These are phyloP conservation scores for Ophioderma brevispina DNA, from an alignment of 35 echinoderm and acorn worm genomes.

Conservation along the genomic window DNA sequence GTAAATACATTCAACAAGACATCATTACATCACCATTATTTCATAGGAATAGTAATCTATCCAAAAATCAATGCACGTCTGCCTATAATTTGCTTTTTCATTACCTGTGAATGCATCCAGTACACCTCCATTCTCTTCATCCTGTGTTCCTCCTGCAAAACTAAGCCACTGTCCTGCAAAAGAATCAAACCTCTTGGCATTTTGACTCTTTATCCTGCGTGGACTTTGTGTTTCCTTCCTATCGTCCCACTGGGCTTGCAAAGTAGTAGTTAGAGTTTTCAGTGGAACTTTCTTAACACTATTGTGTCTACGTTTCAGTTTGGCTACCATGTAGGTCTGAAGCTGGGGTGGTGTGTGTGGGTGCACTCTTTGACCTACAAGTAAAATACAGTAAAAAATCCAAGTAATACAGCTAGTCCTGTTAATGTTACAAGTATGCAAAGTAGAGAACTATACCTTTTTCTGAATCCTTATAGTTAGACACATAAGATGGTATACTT, in stretches of 20 bases:
- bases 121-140: constrained; percentile 28
- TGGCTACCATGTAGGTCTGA: constrained; percentile 80
- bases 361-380: not conserved
- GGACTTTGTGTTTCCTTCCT: constrained; percentile 63
- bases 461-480: no score
- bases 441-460: no score
- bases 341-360: constrained; percentile 65
- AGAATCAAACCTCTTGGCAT: constrained; percentile 65
- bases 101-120: constrained; percentile 67
- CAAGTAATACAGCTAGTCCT: no score
- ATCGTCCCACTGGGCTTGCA: constrained; percentile 89
- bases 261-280: constrained; percentile 58
- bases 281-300: constrained; percentile 53
- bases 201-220: constrained; percentile 66
- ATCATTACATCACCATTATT: no score
- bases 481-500: not conserved
- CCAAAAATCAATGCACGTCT: no score
- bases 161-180: constrained; percentile 89
- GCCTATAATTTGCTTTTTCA: no score
- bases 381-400: no score
- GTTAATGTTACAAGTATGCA: no score
- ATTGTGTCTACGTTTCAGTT: constrained; percentile 68
- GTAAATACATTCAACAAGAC: no score
- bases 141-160: constrained; percentile 48
- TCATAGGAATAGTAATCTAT: no score